Evolutionary conservation across 2,888 invertebrate species (phyloP).

Genomic region (Drosophila anomalata): DNA sequence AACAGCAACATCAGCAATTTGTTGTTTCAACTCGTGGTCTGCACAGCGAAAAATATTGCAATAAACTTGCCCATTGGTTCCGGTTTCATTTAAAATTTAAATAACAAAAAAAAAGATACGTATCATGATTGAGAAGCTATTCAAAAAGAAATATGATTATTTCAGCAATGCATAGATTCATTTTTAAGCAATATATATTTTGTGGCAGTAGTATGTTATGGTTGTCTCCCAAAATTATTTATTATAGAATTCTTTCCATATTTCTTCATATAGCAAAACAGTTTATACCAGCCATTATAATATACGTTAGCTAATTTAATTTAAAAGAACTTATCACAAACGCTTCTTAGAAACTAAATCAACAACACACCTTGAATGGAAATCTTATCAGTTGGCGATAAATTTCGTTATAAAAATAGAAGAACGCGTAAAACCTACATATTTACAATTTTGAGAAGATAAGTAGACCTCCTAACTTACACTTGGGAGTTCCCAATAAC

Average conservation of each 20-base stretch:
- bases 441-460: background rate
- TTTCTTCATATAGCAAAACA: background rate
- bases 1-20: constrained; percentile 29
- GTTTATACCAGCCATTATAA: background rate
- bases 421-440: background rate
- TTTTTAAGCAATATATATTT: background rate
- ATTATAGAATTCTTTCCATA: background rate
- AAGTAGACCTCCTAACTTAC: background rate
- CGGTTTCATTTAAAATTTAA: constrained; percentile 3
- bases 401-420: background rate
- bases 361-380: background rate
- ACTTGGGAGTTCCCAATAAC: background rate
- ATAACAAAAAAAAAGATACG: background rate
- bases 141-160: background rate
- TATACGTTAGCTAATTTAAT: background rate
- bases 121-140: background rate
- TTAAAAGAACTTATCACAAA: background rate
- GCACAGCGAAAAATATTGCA: constrained; percentile 6
- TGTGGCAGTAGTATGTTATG: background rate
- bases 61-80: background rate
- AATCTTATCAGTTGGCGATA: constrained; percentile 2
- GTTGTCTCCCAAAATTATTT: background rate
- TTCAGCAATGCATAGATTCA: background rate
- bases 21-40: constrained; percentile 13
- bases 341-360: background rate